Evolutionary conservation across 64 coral and sea anemone genomes (phyloP).

Genomic region (Stichodactyla helianthus): DNA sequence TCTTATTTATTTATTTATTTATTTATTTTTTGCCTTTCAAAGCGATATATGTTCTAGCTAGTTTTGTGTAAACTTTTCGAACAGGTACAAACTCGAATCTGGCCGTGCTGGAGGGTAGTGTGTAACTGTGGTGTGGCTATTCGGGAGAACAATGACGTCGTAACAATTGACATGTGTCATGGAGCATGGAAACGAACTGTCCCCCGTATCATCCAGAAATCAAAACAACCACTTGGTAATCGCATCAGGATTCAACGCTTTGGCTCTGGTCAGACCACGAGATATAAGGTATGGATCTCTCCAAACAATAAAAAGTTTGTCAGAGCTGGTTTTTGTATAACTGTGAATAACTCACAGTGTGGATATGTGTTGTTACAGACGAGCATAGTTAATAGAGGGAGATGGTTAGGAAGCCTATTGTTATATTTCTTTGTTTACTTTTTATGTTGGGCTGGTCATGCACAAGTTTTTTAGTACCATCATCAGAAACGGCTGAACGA

Average conservation of each 20-base stretch:
- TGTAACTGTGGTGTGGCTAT: constrained; percentile 92
- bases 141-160: constrained; percentile 78
- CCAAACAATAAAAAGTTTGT: not conserved
- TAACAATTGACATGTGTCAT: constrained; percentile 80
- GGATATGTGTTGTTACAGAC: no score
- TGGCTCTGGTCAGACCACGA: constrained; percentile 59
- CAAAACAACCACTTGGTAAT: constrained; percentile 52
- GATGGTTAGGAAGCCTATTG: no score
- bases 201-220: constrained; percentile 69
- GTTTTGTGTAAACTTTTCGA: not conserved
- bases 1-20: no score
- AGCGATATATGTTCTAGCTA: no score
- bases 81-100: constrained; percentile 83
- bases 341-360: no score
- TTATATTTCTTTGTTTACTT: no score
- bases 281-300: constrained; percentile 54
- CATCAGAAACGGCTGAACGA: no score
- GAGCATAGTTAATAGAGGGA: no score
- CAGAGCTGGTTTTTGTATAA: not conserved
- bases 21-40: no score
- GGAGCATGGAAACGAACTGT: constrained; percentile 49
- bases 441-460: no score
- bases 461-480: no score
- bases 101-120: constrained; percentile 92
- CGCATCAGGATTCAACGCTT: constrained; percentile 57